Base-by-base conservation (phyloP, 2,797 vertebrate genomes). In the Podargus strigoides region DNA sequence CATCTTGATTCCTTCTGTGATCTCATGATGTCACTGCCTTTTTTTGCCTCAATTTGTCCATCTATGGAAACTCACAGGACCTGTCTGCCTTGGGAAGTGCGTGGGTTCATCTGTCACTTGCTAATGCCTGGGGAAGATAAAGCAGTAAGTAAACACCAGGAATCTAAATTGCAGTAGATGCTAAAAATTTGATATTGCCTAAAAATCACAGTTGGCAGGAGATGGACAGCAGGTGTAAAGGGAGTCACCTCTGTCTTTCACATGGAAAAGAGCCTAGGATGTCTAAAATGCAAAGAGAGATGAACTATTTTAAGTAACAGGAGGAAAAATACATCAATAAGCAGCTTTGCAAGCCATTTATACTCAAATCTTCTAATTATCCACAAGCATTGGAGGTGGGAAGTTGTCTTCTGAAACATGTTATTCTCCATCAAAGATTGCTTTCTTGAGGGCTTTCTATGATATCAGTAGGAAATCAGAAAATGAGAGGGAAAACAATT, bases 401-500 rank as follows among this genome's bases (percentile, higher is more conserved):
- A 96, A 91, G 77, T 72, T 68, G 85, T 77, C 95, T 86, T 94
- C 91, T 93, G 95, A 95, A 92, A 97, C 77, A 68, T 23, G 72
- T 78, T 93, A 68, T 64, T 95, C 75, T 80, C 68, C 86, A 90
- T 94, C 93, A 97, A 95, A 93, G 85, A 59, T 50, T 88, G 66
- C 60, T 89, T 95, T 85, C 89, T 78, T 94, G 73, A 64, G 89
- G 82, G 83, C 63, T 95, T 95, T 91, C 93, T 95, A 60, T 95
- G 91, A 84, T 94, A 94, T 87, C 95, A 87, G 92, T 89, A 50
- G 94, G 91, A 95, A 97, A 96, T 89, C 91, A 74, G 94, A 91
- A 96, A 97, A 96, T 81, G 89, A 96, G 89, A 89, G 53, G 60
- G 42, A 94, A 92, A 96, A 96, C 80, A 94, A 95, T 97, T 96